phyloP scores from a whole-genome alignment of 2,113 vertebrate species.

The Limnothrissa miodon region DNA sequence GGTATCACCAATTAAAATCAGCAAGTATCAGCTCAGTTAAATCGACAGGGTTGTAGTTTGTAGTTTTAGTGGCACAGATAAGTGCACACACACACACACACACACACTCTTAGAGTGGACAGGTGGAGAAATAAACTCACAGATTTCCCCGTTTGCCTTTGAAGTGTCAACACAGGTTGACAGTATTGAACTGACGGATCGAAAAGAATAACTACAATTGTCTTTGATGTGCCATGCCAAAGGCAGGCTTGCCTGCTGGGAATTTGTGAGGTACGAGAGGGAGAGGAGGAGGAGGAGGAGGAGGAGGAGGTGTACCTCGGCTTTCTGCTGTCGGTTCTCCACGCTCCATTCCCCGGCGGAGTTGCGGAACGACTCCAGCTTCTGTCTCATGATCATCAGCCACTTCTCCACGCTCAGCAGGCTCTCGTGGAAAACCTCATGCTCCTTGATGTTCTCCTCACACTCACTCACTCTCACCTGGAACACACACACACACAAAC shows the following conservation, averaged over 20 bases:
- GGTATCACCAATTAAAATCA: background rate
- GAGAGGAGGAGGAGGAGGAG: background rate
- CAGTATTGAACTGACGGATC: background rate
- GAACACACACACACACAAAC: conserved; percentile 4
- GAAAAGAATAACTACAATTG: background rate
- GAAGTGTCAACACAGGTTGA: background rate
- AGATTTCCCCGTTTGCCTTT: background rate
- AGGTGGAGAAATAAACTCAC: background rate
- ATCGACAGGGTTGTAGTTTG: too few relatives aligned
- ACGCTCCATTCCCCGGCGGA: conserved; percentile 61
- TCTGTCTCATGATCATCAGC: conserved; percentile 73
- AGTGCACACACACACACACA: too few relatives aligned
- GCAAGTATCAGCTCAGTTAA: background rate
- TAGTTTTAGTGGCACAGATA: too few relatives aligned
- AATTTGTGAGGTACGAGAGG: background rate
- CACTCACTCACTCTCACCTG: conserved; percentile 62
- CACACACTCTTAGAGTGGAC: background rate
- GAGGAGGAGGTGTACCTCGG: conserved; percentile 67
- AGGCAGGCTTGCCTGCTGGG: background rate
- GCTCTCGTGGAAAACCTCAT: conserved; percentile 74
- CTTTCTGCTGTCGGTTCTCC: conserved; percentile 61
- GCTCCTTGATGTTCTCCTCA: conserved; percentile 66
- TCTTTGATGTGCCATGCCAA: background rate
- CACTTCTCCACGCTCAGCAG: conserved; percentile 79
- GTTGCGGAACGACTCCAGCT: conserved; percentile 67